Evolutionary conservation across 2,888 invertebrate species (phyloP).

Genomic region (Tinea trinotella): DNA sequence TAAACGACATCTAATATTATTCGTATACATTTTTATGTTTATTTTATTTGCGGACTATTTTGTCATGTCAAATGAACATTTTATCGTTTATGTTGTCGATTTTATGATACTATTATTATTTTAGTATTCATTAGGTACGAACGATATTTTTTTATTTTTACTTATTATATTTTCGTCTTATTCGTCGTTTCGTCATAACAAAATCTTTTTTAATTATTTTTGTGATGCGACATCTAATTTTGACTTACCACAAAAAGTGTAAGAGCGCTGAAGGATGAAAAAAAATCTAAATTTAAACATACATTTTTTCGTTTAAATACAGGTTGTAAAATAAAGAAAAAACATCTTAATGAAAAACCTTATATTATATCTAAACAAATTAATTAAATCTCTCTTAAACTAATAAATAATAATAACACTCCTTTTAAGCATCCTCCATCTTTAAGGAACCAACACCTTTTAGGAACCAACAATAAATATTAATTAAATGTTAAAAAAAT

Average conservation of each 20-base stretch:
- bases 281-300: too few relatives aligned
- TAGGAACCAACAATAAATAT: not conserved
- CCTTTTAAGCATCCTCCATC: not conserved
- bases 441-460: not conserved
- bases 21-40: not conserved
- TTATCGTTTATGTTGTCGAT: not conserved
- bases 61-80: not conserved
- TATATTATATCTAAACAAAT: not conserved
- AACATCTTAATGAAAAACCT: too few relatives aligned
- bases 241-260: too few relatives aligned
- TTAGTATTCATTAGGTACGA: not conserved
- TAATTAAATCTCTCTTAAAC: not conserved
- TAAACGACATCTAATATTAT: not conserved
- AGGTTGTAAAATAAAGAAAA: not conserved
- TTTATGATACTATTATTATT: not conserved
- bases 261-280: too few relatives aligned
- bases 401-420: not conserved
- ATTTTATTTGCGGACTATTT: not conserved
- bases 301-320: too few relatives aligned
- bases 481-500: slow-evolving; percentile 3
- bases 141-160: not conserved
- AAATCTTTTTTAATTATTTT: too few relatives aligned
- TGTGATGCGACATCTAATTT: too few relatives aligned
- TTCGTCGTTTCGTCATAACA: too few relatives aligned
- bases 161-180: not conserved